Conservation (phyloP, 2,113 vertebrate species). For the Ariopsis seemanni region DNA sequence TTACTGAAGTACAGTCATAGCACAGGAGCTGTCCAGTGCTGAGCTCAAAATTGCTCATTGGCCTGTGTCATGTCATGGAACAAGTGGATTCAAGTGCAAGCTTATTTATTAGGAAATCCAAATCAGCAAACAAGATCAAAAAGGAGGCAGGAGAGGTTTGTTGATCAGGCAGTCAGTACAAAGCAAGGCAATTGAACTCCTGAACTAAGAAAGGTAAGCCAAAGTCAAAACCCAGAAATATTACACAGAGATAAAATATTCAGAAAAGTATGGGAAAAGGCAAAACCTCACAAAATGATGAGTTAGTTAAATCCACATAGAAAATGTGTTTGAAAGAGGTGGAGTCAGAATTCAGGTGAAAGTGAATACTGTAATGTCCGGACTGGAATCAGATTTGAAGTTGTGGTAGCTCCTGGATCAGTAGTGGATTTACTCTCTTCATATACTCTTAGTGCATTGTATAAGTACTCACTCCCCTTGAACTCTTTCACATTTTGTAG, state of each 20-base stretch:
- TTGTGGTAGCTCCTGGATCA: not conserved
- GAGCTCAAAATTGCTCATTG: not conserved
- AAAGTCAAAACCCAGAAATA: too few relatives aligned
- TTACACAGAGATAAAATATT: too few relatives aligned
- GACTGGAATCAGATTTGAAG: not conserved
- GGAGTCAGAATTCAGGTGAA: not conserved
- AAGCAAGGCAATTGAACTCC: too few relatives aligned
- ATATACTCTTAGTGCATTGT: not conserved
- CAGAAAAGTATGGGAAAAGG: too few relatives aligned
- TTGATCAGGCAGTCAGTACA: too few relatives aligned
- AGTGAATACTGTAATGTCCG: not conserved
- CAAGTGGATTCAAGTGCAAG: not conserved
- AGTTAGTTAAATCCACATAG: not conserved
- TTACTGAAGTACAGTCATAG: not conserved
- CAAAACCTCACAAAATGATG: not conserved
- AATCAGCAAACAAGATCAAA: not conserved
- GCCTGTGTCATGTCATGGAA: not conserved
- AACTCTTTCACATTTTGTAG: not conserved
- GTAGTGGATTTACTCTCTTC: not conserved
- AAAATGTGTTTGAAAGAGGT: not conserved
- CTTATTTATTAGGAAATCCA: not conserved
- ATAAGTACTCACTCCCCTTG: not conserved
- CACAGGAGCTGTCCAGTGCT: slow-evolving; percentile 19
- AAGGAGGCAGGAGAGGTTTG: not conserved
- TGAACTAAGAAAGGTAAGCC: too few relatives aligned